Conservation (phyloP, 2,888 invertebrate genomes). For the Sphaerophoria rueppellii region DNA sequence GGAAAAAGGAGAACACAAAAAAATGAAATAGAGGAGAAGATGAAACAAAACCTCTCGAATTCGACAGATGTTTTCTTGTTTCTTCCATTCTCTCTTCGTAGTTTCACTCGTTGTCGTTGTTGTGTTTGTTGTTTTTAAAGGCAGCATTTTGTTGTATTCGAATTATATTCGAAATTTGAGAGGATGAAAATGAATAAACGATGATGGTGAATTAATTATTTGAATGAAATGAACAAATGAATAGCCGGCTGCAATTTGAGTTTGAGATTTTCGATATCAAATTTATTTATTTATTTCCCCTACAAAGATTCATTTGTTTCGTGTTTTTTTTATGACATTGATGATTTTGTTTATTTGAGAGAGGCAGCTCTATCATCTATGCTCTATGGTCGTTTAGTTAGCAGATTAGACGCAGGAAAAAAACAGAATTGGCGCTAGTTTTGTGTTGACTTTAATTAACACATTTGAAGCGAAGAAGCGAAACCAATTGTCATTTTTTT, state of each 20-base stretch:
- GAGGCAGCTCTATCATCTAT: conserved; percentile 33
- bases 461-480: conserved; percentile 1
- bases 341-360: conserved; percentile 67
- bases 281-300: conserved; percentile 26
- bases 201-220: conserved; percentile 12
- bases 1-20: conserved; percentile 12
- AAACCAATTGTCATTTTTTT: conserved; percentile 10
- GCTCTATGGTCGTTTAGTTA: conserved; percentile 30
- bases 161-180: conserved; percentile 53
- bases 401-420: conserved; percentile 35
- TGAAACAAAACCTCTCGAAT: conserved; percentile 33
- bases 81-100: conserved; percentile 40
- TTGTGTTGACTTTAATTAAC: conserved; percentile 15
- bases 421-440: conserved; percentile 44
- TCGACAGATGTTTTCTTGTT: conserved; percentile 70
- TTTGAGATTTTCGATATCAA: background rate
- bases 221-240: conserved; percentile 21
- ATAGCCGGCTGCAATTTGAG: conserved; percentile 68
- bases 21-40: conserved; percentile 20
- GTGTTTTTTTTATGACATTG: conserved; percentile 45
- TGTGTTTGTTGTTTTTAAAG: background rate
- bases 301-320: background rate
- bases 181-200: conserved; percentile 50
- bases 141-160: conserved; percentile 13
- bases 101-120: no score